A percentile compares a stretch with the other conserved stretches of the same genome.
These are phyloP conservation scores for Plecturocebus donacophilus DNA, from an alignment of 2,113 vertebrate genomes.

Conservation along the genomic window DNA sequence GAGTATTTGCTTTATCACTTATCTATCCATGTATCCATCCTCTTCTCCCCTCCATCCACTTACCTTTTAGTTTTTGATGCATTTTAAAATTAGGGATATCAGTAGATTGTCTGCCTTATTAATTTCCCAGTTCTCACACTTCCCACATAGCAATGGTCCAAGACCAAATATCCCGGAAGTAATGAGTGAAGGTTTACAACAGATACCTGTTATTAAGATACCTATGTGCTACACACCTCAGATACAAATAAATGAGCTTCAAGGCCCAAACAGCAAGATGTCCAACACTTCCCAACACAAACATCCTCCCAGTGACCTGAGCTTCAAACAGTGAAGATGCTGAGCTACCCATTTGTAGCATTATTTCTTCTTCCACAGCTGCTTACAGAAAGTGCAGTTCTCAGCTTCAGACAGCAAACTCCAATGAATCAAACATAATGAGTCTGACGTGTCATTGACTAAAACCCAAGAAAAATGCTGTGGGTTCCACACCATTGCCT, in stretches of 20 bases:
- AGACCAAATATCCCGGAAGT: not conserved
- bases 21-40: not conserved
- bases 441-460: conserved; percentile 71
- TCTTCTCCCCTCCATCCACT: not conserved
- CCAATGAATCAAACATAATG: conserved; percentile 80
- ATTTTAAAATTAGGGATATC: not conserved
- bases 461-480: conserved; percentile 63
- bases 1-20: not conserved
- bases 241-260: not conserved
- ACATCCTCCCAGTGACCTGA: not conserved
- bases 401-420: conserved; percentile 59
- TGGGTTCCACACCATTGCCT: conserved; percentile 64
- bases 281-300: not conserved
- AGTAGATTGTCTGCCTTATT: not conserved
- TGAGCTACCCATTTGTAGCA: not conserved
- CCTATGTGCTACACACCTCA: not conserved
- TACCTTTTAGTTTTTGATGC: not conserved
- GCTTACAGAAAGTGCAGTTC: conserved; percentile 51
- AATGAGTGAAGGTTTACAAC: not conserved
- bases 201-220: not conserved
- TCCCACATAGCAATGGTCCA: not conserved
- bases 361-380: conserved; percentile 52
- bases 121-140: not conserved
- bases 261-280: not conserved
- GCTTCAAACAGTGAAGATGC: not conserved